phyloP scores from a whole-genome alignment of 2,797 vertebrate species.

The Galago senegalensis region DNA sequence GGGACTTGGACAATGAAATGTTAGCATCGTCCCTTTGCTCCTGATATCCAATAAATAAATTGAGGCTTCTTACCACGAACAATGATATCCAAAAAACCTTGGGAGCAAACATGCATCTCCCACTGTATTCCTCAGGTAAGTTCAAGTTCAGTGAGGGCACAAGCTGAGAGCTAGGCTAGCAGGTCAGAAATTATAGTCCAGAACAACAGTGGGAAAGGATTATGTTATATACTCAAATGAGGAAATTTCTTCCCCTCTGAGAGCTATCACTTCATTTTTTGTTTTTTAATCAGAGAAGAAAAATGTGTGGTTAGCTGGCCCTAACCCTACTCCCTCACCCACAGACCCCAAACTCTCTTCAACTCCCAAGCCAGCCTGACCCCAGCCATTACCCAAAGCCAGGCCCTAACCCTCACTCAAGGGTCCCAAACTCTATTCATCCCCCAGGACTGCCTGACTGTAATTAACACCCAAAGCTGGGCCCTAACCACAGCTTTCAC shows the following conservation, averaged over 20 bases:
- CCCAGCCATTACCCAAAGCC: no score
- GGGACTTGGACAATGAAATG: neutral
- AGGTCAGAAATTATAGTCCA: neutral
- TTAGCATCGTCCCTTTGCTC: conserved; percentile 31
- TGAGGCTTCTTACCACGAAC: conserved; percentile 55
- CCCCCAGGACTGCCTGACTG: no score
- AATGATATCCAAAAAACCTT: conserved; percentile 15
- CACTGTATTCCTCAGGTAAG: conserved; percentile 53
- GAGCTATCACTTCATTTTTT: neutral
- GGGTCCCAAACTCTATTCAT: no score
- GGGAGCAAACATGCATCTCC: neutral
- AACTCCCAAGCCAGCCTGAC: no score
- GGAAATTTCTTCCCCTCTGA: neutral
- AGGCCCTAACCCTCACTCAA: no score
- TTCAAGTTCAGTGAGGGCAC: conserved; percentile 32
- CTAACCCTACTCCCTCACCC: no score
- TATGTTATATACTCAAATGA: conserved; percentile 19
- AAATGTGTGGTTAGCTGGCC: neutral
- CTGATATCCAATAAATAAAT: conserved; percentile 57
- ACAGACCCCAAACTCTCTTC: no score
- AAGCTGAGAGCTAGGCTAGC: neutral
- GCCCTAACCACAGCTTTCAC: no score
- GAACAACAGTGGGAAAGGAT: conserved; percentile 1
- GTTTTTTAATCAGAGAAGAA: neutral
- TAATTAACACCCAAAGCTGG: no score